phyloP scores from a whole-genome alignment of 2,797 vertebrate species.

The Phataginus tetradactyla region DNA sequence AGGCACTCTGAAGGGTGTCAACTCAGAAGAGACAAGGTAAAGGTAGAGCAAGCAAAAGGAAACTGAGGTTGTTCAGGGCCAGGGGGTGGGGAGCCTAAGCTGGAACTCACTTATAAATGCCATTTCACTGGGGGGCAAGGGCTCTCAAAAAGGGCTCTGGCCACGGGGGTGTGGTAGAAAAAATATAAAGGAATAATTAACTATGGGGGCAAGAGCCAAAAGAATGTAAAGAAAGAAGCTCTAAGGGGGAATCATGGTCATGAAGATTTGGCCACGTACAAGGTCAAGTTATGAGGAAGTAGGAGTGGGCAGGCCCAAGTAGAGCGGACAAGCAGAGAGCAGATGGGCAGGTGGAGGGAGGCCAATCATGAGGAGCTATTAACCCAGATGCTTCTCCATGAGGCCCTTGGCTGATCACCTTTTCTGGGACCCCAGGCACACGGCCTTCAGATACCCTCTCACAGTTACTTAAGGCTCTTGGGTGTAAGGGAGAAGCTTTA shows the following conservation, averaged over 20 bases:
- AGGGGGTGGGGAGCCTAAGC: background rate
- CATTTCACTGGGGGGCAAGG: background rate
- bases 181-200: background rate
- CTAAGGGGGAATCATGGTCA: background rate
- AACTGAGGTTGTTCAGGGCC: background rate
- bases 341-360: background rate
- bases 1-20: background rate
- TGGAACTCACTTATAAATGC: background rate
- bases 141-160: background rate
- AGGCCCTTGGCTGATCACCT: background rate
- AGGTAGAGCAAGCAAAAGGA: background rate
- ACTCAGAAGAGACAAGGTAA: background rate
- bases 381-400: too few species aligned
- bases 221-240: background rate
- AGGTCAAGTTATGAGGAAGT: background rate
- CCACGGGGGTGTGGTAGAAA: background rate
- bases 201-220: background rate
- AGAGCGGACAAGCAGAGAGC: background rate
- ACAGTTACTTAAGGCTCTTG: background rate
- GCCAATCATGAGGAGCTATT: background rate
- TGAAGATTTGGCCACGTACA: background rate
- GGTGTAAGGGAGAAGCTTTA: too few species aligned
- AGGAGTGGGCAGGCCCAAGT: background rate
- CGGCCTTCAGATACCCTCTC: background rate
- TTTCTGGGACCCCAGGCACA: background rate